These are phyloP conservation scores for Melanotus villosus DNA, from an alignment of 2,888 invertebrate genomes.

Conservation along the genomic window DNA sequence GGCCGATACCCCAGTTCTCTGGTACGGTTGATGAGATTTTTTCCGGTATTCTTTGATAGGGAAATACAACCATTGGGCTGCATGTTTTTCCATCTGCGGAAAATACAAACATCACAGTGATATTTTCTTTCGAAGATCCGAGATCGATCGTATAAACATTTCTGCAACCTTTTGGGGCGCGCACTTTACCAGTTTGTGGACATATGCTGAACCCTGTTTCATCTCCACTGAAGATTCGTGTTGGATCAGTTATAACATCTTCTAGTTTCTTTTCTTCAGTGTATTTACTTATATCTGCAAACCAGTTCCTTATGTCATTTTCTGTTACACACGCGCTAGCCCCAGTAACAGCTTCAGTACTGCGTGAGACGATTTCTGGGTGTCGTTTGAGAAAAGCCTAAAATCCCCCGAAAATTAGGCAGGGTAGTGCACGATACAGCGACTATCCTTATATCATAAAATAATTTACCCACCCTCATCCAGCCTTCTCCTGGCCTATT, in stretches of 20 bases:
- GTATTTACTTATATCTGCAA: slow-evolving; percentile 51
- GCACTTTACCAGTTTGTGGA: slow-evolving; percentile 56
- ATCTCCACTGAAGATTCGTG: slow-evolving; percentile 56
- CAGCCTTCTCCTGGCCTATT: slow-evolving; percentile 18
- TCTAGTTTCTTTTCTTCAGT: slow-evolving; percentile 36
- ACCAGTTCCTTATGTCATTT: slow-evolving; percentile 56
- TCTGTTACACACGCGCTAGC: slow-evolving; percentile 58
- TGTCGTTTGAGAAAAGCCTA: slow-evolving; percentile 52
- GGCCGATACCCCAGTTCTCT: slow-evolving; percentile 21
- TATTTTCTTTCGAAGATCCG: slow-evolving; percentile 50
- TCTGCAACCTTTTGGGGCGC: not conserved
- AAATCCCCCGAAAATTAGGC: not conserved
- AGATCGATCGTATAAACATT: no score
- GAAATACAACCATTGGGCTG: slow-evolving; percentile 51
- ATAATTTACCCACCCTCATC: slow-evolving; percentile 16
- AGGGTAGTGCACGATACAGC: not conserved
- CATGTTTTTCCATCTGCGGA: slow-evolving; percentile 51
- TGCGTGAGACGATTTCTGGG: slow-evolving; percentile 50
- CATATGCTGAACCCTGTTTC: slow-evolving; percentile 55
- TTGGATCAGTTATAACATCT: no score
- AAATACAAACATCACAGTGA: slow-evolving; percentile 56
- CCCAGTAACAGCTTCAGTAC: slow-evolving; percentile 53
- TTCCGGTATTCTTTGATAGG: slow-evolving; percentile 20
- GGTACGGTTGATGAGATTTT: slow-evolving; percentile 16
- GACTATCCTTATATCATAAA: not conserved